These are phyloP conservation scores for Prietella phreatophila DNA, from an alignment of 2,113 vertebrate genomes.

Conservation along the genomic window DNA sequence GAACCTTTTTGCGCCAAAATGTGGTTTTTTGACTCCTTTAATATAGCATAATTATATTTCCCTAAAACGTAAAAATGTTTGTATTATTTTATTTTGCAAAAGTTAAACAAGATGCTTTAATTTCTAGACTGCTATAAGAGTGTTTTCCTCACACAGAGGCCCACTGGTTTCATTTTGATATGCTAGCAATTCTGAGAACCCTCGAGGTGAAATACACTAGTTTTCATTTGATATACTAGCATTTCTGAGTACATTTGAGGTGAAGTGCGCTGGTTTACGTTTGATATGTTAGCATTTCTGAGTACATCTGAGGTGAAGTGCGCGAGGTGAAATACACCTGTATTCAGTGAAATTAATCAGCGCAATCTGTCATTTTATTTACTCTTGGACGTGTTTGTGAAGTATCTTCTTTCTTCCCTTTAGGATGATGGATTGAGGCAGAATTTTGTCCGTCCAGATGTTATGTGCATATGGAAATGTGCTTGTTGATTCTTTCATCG, in stretches of 20 bases:
- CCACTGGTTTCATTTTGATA: neutral
- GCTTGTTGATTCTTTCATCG: neutral
- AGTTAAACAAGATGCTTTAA: neutral
- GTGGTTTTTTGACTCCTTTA: neutral
- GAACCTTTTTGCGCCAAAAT: neutral
- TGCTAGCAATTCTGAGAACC: no score
- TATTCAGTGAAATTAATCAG: neutral
- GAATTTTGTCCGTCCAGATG: slow-evolving; percentile 1
- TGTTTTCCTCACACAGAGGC: neutral
- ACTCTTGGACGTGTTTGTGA: neutral
- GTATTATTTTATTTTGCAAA: neutral
- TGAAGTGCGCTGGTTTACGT: no score
- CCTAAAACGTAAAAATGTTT: neutral
- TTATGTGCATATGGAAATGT: slow-evolving; percentile 10
- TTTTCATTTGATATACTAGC: no score
- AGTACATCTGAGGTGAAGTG: no score
- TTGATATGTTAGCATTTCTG: neutral
- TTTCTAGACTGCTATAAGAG: neutral
- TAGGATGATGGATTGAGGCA: neutral
- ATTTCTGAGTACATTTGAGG: no score
- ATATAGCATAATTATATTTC: neutral
- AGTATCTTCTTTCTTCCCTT: neutral
- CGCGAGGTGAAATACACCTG: neutral
- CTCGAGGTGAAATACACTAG: no score
- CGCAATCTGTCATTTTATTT: neutral